Evolutionary conservation across 1,140 invertebrate genomes (phyloP).

Genomic region (Drosophila pseudoobscura): DNA sequence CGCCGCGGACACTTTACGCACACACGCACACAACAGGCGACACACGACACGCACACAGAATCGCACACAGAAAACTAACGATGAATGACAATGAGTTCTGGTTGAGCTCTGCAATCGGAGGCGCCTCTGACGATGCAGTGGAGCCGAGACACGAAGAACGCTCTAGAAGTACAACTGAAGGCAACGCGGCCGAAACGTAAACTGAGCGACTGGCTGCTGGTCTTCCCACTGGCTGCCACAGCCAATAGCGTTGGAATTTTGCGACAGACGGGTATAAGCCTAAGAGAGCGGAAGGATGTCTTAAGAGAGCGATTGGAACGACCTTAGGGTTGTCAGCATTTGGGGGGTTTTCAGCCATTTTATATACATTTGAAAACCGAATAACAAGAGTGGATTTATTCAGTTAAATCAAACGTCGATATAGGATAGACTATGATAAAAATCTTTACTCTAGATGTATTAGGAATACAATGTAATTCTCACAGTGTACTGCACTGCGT

Average conservation of each 20-base stretch:
- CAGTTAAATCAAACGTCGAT: no score
- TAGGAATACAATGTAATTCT: neutral
- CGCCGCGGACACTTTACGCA: constrained; percentile 36
- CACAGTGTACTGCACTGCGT: constrained; percentile 61
- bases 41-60: constrained; percentile 26
- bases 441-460: neutral
- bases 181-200: constrained; percentile 76
- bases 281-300: constrained; percentile 52
- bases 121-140: constrained; percentile 52
- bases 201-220: constrained; percentile 53
- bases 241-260: constrained; percentile 67
- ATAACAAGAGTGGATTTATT: neutral
- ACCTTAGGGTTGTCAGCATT: constrained; percentile 35
- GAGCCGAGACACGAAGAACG: constrained; percentile 54
- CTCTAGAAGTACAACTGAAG: constrained; percentile 57
- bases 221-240: constrained; percentile 38
- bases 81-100: constrained; percentile 52
- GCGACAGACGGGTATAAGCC: constrained; percentile 35
- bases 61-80: constrained; percentile 20
- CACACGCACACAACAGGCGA: constrained; percentile 34
- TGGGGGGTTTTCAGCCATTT: no score
- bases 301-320: constrained; percentile 43
- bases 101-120: constrained; percentile 51
- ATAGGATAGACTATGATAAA: neutral
- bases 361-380: neutral